phyloP scores from a whole-genome alignment of 2,888 invertebrate genomes.

The Caenorhabditis doughertyi region DNA sequence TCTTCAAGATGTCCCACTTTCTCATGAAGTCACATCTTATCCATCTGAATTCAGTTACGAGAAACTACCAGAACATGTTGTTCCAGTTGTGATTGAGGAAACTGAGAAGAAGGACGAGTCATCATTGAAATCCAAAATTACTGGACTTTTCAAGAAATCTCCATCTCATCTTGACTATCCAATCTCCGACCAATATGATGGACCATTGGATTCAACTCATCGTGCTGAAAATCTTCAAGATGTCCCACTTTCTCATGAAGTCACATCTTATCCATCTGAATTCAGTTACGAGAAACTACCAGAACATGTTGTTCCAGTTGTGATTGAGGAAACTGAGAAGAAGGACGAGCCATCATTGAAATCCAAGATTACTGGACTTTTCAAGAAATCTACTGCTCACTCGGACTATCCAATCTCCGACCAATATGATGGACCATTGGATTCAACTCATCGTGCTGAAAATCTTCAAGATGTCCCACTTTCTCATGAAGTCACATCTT shows the following conservation, averaged over 20 bases:
- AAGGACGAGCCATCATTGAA: conserved; percentile 44
- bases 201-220: conserved; percentile 6
- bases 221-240: conserved; percentile 17
- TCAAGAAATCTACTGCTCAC: conserved; percentile 65
- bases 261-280: conserved; percentile 15
- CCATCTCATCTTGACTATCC: conserved; percentile 71
- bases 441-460: conserved; percentile 47
- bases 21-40: conserved; percentile 22
- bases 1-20: conserved; percentile 9
- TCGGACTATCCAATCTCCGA: conserved; percentile 67
- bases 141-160: conserved; percentile 57
- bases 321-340: conserved; percentile 25
- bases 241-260: conserved; percentile 6
- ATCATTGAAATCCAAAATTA: conserved; percentile 38
- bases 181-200: conserved; percentile 32
- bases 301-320: conserved; percentile 57
- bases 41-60: conserved; percentile 55
- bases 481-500: conserved; percentile 41
- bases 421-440: conserved; percentile 65
- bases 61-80: conserved; percentile 33
- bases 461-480: conserved; percentile 66
- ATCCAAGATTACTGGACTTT: conserved; percentile 55
- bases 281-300: conserved; percentile 36
- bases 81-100: conserved; percentile 15
- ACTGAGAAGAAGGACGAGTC: background rate